Evolutionary conservation across 2,113 vertebrate genomes (phyloP).

Genomic region (Dendrocopos noguchii): DNA sequence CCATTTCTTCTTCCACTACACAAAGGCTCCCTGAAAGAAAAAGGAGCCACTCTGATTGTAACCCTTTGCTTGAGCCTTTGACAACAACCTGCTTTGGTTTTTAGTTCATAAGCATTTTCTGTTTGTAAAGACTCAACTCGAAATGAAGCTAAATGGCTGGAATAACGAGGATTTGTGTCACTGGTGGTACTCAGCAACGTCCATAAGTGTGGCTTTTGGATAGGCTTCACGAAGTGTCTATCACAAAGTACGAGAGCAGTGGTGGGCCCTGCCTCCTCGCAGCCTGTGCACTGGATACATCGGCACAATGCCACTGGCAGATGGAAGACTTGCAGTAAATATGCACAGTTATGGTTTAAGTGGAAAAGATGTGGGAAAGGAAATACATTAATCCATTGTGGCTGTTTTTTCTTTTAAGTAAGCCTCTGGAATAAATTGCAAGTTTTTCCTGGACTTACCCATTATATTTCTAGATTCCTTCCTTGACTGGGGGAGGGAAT

Average conservation of each 20-base stretch:
- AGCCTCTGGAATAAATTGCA: slow-evolving; percentile 35
- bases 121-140: not conserved
- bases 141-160: not conserved
- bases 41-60: not conserved
- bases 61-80: not conserved
- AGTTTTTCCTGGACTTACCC: slow-evolving; percentile 31
- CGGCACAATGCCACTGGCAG: slow-evolving; percentile 18
- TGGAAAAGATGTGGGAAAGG: slow-evolving; percentile 62
- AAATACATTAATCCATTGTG: slow-evolving; percentile 46
- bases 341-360: slow-evolving; percentile 39
- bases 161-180: slow-evolving; percentile 5
- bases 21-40: not conserved
- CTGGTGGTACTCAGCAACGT: not conserved
- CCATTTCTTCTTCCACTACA: not conserved
- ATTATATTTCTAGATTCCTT: slow-evolving; percentile 27
- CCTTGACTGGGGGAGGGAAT: not conserved
- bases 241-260: not conserved
- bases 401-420: slow-evolving; percentile 61
- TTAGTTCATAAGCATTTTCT: not conserved
- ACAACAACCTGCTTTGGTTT: not conserved
- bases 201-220: not conserved
- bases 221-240: not conserved
- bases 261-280: not conserved
- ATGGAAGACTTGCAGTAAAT: slow-evolving; percentile 39
- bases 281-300: not conserved